Conservation (phyloP, 2,888 invertebrate genomes). For the Entomobrya multifasciata region DNA sequence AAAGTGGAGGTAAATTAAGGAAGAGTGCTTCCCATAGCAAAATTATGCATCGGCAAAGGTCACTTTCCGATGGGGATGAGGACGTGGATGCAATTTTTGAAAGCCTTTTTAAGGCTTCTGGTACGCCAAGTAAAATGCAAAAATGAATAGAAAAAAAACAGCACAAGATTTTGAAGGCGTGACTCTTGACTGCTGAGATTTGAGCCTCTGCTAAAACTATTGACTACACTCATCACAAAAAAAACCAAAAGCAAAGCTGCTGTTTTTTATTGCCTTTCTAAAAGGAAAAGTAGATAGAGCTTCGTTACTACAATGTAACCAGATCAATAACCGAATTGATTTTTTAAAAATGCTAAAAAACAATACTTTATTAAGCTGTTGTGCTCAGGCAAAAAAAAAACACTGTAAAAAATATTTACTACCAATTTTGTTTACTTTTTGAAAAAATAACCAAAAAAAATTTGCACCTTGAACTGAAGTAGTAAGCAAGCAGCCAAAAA, state of each 20-base stretch:
- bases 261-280: neutral
- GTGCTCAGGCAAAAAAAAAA: too few species aligned
- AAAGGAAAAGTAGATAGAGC: too few species aligned
- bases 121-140: slow-evolving; percentile 68
- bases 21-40: slow-evolving; percentile 81
- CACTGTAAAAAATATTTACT: neutral
- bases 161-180: slow-evolving; percentile 20
- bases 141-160: slow-evolving; percentile 11
- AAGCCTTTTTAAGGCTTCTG: slow-evolving; percentile 86
- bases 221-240: too few species aligned
- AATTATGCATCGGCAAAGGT: slow-evolving; percentile 78
- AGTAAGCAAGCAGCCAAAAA: neutral
- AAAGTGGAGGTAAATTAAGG: slow-evolving; percentile 72
- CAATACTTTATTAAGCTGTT: neutral
- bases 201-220: slow-evolving; percentile 91
- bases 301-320: too few species aligned
- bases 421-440: neutral
- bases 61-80: slow-evolving; percentile 83
- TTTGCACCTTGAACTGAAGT: neutral
- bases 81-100: slow-evolving; percentile 94
- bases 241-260: neutral
- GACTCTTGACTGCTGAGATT: slow-evolving; percentile 76
- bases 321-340: neutral
- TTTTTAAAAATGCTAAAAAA: neutral
- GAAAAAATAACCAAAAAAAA: neutral